Base-by-base conservation (phyloP, 2,888 invertebrate species). In the Scaeva pyrastri region DNA sequence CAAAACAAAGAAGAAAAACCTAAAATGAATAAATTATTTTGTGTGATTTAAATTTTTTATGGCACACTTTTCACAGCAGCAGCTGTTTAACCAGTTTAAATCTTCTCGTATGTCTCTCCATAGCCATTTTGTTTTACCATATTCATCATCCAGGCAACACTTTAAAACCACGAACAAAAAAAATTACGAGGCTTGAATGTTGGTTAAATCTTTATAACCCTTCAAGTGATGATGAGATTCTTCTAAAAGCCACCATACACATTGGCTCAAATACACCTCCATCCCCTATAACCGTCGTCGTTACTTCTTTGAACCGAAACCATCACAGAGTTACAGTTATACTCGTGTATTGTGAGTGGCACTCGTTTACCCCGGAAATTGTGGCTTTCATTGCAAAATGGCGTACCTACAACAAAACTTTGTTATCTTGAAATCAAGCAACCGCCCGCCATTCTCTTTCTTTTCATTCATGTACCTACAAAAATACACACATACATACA, bases 381-480 rank as follows among this genome's bases (percentile, higher is more conserved):
- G 68, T 68, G 19, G 36, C 23, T 64, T 64, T 26, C 23, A 55
- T 56, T 66, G 66, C 73, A 66, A 66, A 66, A 50, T 45, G 52
- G 74, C 58, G 23, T 19, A 41, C 58, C 36, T n/a, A 16, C 58
- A 55, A 7, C 41, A 52, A n/a, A 31, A 36, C 31, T 77, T 23
- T 72, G 16, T 58, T 78, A 73, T 62, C 70, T 52, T 31, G 23
- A 66, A 60, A 84, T 75, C 80, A 66, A 72, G 21, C 14, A 74
- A 58, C 68, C 68, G 66, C 74, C 68, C 68, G 66, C 74, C 64
- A 64, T 16, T 31, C 31, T 36, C 60, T 39, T 39, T 60, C 21
- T 39, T 41, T 19, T n/a, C n/a, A n/a, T n/a, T n/a, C n/a, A n/a
- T n/a, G n/a, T n/a, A n/a, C n/a, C n/a, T n/a, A n/a, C n/a, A n/a